Evolutionary conservation across 2,113 vertebrate species (phyloP).

Genomic region (Pedetes capensis): DNA sequence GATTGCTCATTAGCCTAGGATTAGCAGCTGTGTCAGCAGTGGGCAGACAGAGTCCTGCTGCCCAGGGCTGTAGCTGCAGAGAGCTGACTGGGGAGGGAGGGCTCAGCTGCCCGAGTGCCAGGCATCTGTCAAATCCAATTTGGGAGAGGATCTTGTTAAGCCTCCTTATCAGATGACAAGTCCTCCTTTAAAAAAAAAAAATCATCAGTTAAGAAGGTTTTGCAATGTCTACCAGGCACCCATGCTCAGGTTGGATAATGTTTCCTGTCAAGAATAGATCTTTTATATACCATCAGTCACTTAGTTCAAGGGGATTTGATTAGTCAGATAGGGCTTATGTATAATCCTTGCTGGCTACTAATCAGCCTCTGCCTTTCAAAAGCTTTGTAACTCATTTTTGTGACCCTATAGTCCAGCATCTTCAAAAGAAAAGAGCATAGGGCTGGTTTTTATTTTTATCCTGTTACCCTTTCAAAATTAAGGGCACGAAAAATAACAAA

Average conservation of each 20-base stretch:
- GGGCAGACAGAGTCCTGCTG: neutral
- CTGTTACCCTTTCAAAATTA: neutral
- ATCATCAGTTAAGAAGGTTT: constrained; percentile 54
- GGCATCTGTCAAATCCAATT: constrained; percentile 73
- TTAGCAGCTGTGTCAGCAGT: constrained; percentile 58
- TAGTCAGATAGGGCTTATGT: constrained; percentile 2
- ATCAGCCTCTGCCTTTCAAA: constrained; percentile 36
- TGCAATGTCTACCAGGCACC: constrained; percentile 29
- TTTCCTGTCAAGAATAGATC: constrained; percentile 45
- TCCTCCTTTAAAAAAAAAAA: constrained; percentile 48
- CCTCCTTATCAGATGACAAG: constrained; percentile 72
- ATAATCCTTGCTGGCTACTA: neutral
- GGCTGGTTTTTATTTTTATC: neutral
- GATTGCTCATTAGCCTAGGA: constrained; percentile 65
- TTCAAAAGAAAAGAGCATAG: neutral
- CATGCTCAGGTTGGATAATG: constrained; percentile 36
- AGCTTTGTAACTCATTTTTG: constrained; percentile 29
- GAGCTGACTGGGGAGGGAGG: constrained; percentile 28
- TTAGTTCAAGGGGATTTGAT: constrained; percentile 53
- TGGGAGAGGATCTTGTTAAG: constrained; percentile 72
- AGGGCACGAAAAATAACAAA: neutral
- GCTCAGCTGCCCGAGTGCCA: constrained; percentile 55
- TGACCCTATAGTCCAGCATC: neutral
- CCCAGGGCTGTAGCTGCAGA: constrained; percentile 41
- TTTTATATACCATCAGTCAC: constrained; percentile 40